Conservation (phyloP, 2,888 invertebrate species). For the Helleia helle region DNA sequence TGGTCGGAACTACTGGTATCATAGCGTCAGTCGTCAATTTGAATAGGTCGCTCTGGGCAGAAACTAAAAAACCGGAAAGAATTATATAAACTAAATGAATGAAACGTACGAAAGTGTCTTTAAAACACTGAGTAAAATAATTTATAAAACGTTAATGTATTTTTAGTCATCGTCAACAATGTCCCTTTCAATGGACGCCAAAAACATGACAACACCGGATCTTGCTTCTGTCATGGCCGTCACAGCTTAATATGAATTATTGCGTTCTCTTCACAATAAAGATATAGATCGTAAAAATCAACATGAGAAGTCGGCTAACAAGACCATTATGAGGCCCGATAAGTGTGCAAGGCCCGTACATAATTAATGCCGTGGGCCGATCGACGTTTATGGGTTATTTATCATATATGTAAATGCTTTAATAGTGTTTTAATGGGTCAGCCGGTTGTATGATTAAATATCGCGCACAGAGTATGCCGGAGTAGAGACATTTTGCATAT, state of each 20-base stretch:
- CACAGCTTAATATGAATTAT: slow-evolving; percentile 1
- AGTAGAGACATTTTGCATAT: slow-evolving; percentile 13
- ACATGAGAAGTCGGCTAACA: not conserved
- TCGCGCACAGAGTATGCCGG: slow-evolving; percentile 24
- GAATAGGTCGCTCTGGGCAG: too few species aligned
- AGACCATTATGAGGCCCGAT: slow-evolving; percentile 1
- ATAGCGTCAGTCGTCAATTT: too few species aligned
- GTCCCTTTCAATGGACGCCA: too few species aligned
- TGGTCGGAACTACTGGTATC: too few species aligned
- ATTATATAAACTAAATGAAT: too few species aligned
- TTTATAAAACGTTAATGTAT: too few species aligned
- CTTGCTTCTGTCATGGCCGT: too few species aligned
- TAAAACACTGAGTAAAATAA: too few species aligned
- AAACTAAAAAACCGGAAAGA: too few species aligned
- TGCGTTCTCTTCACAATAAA: slow-evolving; percentile 3
- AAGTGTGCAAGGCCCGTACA: slow-evolving; percentile 10
- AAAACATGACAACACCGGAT: too few species aligned
- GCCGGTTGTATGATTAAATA: slow-evolving; percentile 45
- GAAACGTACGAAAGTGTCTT: too few species aligned
- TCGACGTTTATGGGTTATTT: slow-evolving; percentile 50
- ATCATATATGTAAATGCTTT: slow-evolving; percentile 59
- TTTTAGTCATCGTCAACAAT: too few species aligned
- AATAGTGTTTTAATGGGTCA: slow-evolving; percentile 60
- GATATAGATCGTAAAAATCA: not conserved
- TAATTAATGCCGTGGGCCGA: slow-evolving; percentile 43